phyloP scores from a whole-genome alignment of 2,113 vertebrate genomes.

The Tylochromis polylepis region DNA sequence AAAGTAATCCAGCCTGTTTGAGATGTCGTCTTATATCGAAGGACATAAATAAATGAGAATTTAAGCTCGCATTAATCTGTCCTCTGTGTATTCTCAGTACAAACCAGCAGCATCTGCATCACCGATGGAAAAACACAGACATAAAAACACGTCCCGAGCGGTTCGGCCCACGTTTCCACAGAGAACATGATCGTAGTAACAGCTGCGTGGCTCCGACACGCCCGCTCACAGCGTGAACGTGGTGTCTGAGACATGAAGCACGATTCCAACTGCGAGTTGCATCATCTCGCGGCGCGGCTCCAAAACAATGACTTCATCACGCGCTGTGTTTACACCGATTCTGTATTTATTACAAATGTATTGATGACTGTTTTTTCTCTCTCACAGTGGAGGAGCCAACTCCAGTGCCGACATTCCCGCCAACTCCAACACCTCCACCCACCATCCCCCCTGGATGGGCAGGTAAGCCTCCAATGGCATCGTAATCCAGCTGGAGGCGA shows the following conservation, averaged over 20 bases:
- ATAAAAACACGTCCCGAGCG: neutral
- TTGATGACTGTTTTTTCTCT: neutral
- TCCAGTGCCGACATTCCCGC: constrained; percentile 83
- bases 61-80: neutral
- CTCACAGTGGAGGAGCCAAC: constrained; percentile 87
- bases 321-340: neutral
- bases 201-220: neutral
- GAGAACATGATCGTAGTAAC: neutral
- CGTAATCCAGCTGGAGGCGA: neutral
- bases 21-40: neutral
- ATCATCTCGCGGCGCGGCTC: neutral
- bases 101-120: neutral
- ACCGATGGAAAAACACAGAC: neutral
- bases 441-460: constrained; percentile 92
- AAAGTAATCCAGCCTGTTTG: neutral
- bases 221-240: neutral
- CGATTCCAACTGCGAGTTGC: neutral
- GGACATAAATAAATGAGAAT: neutral
- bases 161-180: neutral
- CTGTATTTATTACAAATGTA: neutral
- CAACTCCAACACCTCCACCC: constrained; percentile 88
- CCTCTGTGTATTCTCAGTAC: neutral
- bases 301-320: neutral
- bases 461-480: constrained; percentile 69
- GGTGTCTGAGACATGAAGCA: neutral